Evolutionary conservation across 2,113 vertebrate genomes (phyloP).

Genomic region (Holacanthus passer): DNA sequence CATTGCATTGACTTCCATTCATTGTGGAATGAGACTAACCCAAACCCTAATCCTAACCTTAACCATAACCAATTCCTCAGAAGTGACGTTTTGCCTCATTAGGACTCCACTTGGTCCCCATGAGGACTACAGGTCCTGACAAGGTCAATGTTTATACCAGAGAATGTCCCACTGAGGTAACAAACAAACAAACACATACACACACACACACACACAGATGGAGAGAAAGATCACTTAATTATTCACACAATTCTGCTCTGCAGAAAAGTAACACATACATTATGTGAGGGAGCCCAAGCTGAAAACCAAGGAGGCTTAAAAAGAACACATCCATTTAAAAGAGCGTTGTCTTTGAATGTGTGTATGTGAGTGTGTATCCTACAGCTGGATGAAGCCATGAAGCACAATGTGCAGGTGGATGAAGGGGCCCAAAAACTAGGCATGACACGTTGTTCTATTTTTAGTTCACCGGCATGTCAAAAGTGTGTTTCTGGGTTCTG

Average conservation of each 20-base stretch:
- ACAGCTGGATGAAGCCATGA: conserved; percentile 7
- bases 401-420: conserved; percentile 2
- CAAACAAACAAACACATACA: not conserved
- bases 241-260: conserved; percentile 34
- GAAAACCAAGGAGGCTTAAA: not conserved
- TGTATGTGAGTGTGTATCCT: not conserved
- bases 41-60: too few relatives aligned
- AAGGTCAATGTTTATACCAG: too few relatives aligned
- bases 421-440: conserved; percentile 18
- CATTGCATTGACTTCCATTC: too few relatives aligned
- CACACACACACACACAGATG: not conserved
- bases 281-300: not conserved
- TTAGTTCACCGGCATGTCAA: conserved; percentile 25
- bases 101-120: too few relatives aligned
- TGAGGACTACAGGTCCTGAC: too few relatives aligned
- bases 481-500: conserved; percentile 46
- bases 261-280: not conserved
- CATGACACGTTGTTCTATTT: conserved; percentile 57
- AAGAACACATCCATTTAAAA: conserved; percentile 7
- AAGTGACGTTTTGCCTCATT: too few relatives aligned
- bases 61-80: too few relatives aligned
- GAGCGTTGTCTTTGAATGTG: not conserved
- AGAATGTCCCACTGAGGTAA: too few relatives aligned
- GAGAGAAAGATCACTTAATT: conserved; percentile 36
- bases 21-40: too few relatives aligned